Conservation (phyloP, 1,140 invertebrate species). For the Ips nitidus region DNA sequence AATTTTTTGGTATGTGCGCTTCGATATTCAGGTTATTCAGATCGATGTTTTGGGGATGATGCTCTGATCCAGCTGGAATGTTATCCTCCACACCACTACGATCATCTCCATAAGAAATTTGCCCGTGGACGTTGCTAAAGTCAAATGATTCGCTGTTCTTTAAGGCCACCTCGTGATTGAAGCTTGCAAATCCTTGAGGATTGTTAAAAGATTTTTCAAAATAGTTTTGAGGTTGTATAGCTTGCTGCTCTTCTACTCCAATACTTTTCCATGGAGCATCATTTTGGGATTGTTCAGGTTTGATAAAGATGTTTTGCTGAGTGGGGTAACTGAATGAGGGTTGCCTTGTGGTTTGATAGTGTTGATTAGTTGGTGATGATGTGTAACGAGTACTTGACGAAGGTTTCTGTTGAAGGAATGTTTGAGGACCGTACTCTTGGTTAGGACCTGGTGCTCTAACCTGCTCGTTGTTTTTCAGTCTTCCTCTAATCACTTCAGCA, state of each 20-base stretch:
- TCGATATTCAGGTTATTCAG: conserved; percentile 20
- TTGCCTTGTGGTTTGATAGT: background rate
- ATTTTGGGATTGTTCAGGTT: conserved; percentile 3
- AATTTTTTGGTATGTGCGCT: conserved; percentile 19
- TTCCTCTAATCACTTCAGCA: conserved; percentile 32
- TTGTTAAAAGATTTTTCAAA: background rate
- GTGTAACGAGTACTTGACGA: background rate
- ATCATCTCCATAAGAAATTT: conserved; percentile 5
- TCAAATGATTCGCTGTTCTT: conserved; percentile 26
- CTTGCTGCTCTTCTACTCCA: background rate
- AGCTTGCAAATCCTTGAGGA: conserved; percentile 4
- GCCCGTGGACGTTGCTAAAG: conserved; percentile 21
- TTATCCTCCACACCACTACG: background rate
- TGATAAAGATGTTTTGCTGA: conserved; percentile 20
- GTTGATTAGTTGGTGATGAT: background rate
- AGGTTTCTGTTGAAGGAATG: background rate
- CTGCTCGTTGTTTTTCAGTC: conserved; percentile 27
- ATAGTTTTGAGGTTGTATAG: background rate
- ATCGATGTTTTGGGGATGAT: background rate
- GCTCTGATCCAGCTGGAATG: conserved; percentile 9
- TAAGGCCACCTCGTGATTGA: conserved; percentile 21
- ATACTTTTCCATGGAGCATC: background rate
- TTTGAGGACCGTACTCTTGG: conserved; percentile 5
- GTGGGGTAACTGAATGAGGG: conserved; percentile 14
- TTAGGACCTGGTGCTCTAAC: conserved; percentile 19